These are phyloP conservation scores for Sapayoa aenigma DNA, from an alignment of 2,113 vertebrate genomes.

Conservation along the genomic window DNA sequence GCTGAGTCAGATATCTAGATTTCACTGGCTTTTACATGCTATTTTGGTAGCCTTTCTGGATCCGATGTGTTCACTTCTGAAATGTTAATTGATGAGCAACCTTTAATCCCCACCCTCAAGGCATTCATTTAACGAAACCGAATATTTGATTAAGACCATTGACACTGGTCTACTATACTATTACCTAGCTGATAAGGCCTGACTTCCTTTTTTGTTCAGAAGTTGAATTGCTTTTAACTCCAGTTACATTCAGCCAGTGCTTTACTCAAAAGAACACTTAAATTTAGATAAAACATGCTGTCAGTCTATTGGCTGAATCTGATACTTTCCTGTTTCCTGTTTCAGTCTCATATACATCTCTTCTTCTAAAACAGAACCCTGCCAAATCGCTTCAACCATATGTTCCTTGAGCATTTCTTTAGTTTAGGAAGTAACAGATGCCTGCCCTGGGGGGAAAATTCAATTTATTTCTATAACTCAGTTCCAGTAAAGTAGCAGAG, in stretches of 20 bases:
- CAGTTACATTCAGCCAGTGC: not conserved
- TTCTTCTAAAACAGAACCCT: not conserved
- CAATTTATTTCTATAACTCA: slow-evolving; percentile 53
- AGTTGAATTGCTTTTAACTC: not conserved
- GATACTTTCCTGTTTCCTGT: not conserved
- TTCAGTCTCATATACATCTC: not conserved
- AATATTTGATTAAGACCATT: not conserved
- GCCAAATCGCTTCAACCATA: slow-evolving; percentile 32
- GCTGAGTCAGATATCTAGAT: not conserved
- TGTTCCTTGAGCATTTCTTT: slow-evolving; percentile 46
- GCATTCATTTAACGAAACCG: not conserved
- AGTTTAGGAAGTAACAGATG: slow-evolving; percentile 50
- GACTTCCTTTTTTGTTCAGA: not conserved
- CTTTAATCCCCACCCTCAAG: not conserved
- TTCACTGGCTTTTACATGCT: not conserved
- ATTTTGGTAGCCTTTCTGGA: not conserved
- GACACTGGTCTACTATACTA: not conserved
- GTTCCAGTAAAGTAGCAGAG: slow-evolving; percentile 29
- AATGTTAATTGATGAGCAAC: not conserved
- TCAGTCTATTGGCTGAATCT: not conserved
- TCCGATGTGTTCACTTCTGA: not conserved
- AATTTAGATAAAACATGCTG: not conserved
- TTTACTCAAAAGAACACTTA: not conserved
- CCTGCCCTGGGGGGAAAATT: not conserved
- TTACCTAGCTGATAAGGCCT: not conserved